These are phyloP conservation scores for Triplophysa rosa DNA, from an alignment of 2,113 vertebrate species.

Conservation along the genomic window DNA sequence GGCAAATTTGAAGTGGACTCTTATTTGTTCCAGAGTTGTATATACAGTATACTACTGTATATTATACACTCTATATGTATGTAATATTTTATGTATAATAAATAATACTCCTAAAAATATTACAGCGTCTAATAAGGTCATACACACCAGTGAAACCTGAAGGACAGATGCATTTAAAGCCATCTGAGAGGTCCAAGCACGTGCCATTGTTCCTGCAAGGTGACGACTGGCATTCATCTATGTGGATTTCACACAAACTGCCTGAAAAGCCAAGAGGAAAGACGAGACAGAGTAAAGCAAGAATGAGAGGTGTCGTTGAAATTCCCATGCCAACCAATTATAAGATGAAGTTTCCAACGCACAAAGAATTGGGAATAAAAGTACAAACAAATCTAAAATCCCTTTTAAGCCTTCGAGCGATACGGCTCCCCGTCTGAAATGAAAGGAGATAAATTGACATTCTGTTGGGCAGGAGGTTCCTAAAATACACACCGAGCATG, in stretches of 20 bases:
- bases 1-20: too few species aligned
- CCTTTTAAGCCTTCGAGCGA: conserved; percentile 16
- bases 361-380: conserved; percentile 39
- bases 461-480: conserved; percentile 18
- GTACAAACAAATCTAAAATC: conserved; percentile 38
- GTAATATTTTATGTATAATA: too few species aligned
- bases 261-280: conserved; percentile 58
- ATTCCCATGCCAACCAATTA: conserved; percentile 55
- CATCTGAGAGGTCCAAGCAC: conserved; percentile 69
- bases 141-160: conserved; percentile 76
- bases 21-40: too few species aligned
- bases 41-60: too few species aligned
- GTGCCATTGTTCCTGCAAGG: conserved; percentile 73
- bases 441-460: conserved; percentile 34
- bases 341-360: conserved; percentile 40
- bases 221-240: conserved; percentile 76
- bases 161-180: conserved; percentile 71
- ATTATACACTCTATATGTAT: too few species aligned
- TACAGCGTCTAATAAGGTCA: background rate
- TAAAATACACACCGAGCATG: conserved; percentile 12
- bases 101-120: too few species aligned
- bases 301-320: conserved; percentile 28
- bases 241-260: conserved; percentile 75
- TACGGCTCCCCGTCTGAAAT: conserved; percentile 33
- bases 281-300: conserved; percentile 23